These are phyloP conservation scores for Chesias legatella DNA, from an alignment of 2,888 invertebrate species.

Conservation along the genomic window DNA sequence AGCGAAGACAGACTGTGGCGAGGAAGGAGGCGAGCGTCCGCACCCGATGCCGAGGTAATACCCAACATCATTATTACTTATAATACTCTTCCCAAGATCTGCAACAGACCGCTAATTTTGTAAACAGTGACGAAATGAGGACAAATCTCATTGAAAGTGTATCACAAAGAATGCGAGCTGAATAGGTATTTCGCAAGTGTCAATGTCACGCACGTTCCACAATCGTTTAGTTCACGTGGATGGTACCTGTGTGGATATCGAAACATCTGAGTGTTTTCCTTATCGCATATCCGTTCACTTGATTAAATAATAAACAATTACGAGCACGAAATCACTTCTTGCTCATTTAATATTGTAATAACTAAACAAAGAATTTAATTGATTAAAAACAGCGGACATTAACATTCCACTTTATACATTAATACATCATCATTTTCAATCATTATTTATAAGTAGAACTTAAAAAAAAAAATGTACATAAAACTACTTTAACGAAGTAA, in stretches of 20 bases:
- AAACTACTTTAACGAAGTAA: too few species aligned
- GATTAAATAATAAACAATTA: slow-evolving; percentile 25
- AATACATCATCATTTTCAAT: too few species aligned
- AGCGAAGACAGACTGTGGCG: slow-evolving; percentile 80
- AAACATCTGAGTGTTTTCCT: slow-evolving; percentile 2
- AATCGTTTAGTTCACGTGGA: slow-evolving; percentile 20
- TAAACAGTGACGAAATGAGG: slow-evolving; percentile 23
- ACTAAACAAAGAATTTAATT: too few species aligned
- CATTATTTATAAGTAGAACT: too few species aligned
- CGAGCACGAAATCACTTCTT: background rate
- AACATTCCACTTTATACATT: too few species aligned
- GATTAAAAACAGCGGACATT: too few species aligned
- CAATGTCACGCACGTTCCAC: slow-evolving; percentile 36
- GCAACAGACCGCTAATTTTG: slow-evolving; percentile 10
- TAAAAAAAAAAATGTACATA: too few species aligned
- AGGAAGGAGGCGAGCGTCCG: slow-evolving; percentile 68
- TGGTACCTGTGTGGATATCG: slow-evolving; percentile 6
- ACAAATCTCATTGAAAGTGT: slow-evolving; percentile 30
- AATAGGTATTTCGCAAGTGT: slow-evolving; percentile 35
- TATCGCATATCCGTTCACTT: slow-evolving; percentile 10
- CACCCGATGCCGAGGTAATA: slow-evolving; percentile 74
- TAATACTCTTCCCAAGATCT: slow-evolving; percentile 1
- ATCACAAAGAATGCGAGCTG: slow-evolving; percentile 21
- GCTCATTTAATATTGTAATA: too few species aligned
- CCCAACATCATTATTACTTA: slow-evolving; percentile 1